These are phyloP conservation scores for Turritopsis rubra DNA, from an alignment of 30 jellyfish, hydroid and myxozoan genomes.

Conservation along the genomic window DNA sequence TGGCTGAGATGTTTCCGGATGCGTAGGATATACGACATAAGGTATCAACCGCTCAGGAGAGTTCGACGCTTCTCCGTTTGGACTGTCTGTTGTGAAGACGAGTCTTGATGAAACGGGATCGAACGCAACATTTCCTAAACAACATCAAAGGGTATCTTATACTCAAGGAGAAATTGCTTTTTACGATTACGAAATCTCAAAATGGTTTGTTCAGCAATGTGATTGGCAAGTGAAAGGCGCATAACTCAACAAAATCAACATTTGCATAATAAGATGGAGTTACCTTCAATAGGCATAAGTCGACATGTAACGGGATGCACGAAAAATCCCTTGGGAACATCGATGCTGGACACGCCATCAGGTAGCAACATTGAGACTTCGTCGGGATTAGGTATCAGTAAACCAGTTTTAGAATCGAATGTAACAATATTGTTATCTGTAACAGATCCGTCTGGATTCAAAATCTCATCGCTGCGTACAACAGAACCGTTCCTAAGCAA, in stretches of 20 bases:
- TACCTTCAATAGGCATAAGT: conserved; percentile 89
- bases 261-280: too few relatives aligned
- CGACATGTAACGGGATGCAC: conserved; percentile 90
- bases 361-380: conserved; percentile 62
- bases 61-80: conserved; percentile 93
- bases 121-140: conserved; percentile 80
- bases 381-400: conserved; percentile 52
- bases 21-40: conserved; percentile 75
- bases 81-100: conserved; percentile 80
- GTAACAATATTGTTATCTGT: conserved; percentile 19
- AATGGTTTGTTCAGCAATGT: too few relatives aligned
- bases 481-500: conserved; percentile 56
- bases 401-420: conserved; percentile 67
- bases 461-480: conserved; percentile 53
- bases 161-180: too few relatives aligned
- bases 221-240: too few relatives aligned
- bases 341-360: conserved; percentile 55
- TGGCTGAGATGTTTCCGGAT: conserved; percentile 73
- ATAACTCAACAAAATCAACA: too few relatives aligned
- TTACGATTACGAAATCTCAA: too few relatives aligned
- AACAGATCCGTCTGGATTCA: conserved; percentile 78
- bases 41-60: conserved; percentile 76
- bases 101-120: conserved; percentile 92
- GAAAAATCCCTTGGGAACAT: conserved; percentile 74
- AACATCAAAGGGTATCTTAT: not conserved